A percentile compares a stretch with the other conserved stretches of the same genome.
Conservation (phyloP, 2,113 vertebrate species). For the Lepus timidus region DNA sequence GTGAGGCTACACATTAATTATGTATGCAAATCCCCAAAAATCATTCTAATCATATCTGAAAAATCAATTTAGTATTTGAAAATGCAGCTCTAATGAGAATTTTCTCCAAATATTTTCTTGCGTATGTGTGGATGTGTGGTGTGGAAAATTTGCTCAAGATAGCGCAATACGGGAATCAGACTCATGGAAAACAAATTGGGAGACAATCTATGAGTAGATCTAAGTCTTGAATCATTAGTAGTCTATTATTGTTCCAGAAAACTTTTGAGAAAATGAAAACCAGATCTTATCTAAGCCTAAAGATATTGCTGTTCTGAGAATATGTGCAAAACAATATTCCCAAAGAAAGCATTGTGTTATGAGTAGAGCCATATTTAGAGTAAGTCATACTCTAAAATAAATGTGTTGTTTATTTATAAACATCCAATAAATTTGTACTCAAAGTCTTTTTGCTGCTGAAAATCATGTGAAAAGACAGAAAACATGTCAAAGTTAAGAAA, state of each 20-base stretch:
- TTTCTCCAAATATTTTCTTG: slow-evolving; percentile 18
- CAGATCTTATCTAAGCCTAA: not conserved
- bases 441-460: not conserved
- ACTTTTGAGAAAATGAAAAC: not conserved
- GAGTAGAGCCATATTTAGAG: not conserved
- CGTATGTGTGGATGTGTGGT: not conserved
- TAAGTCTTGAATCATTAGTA: not conserved
- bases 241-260: not conserved
- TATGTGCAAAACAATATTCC: not conserved
- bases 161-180: not conserved
- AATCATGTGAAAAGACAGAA: not conserved
- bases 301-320: not conserved
- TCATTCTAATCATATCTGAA: not conserved
- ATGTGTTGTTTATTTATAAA: not conserved
- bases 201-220: not conserved
- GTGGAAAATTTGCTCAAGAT: not conserved
- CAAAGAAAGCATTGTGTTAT: not conserved
- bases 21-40: not conserved
- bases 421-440: not conserved
- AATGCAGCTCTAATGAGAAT: not conserved
- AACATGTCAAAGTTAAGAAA: not conserved
- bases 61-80: not conserved
- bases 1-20: not conserved
- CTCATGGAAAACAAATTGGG: not conserved
- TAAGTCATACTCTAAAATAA: not conserved